Evolutionary conservation across 2,113 vertebrate genomes (phyloP), one percentile per base, ranked within the genome.

Genomic region (Podiceps cristatus): DNA sequence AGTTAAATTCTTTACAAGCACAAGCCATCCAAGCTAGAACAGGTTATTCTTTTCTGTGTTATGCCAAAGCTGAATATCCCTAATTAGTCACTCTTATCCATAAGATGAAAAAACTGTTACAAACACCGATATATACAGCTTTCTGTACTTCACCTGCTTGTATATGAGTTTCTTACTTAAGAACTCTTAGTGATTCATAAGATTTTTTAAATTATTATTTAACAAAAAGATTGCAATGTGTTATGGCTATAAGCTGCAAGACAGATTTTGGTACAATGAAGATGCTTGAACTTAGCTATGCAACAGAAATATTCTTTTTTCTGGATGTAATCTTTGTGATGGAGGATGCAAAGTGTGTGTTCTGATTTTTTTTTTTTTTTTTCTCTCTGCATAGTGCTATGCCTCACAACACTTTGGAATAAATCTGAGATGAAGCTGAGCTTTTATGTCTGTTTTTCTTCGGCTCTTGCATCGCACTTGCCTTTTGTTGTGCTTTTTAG

Each of bases 401-500:
- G 68, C 35, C 56, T 88, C n/a, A 24, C 7, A 86, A 47, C 29
- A 83, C 15, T 74, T 73, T 55, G 74, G 59, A 83, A 85, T 77
- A 93, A 90, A 93, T 74, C 63, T 59, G 56, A 86, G 50, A 33
- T 88, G 37, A 80, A 93, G 63, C 27, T 0, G 1, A 35, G 42
- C 40, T 93, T 90, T 88, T 71, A 62, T 91, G 68, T 85, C 84
- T 69, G 35, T 87, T 86, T 93, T 44, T 53, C 33, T 95, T 88
- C 77, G 58, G 24, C 63, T 92, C 55, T 96, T 92, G 79, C 67
- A 88, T 92, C 59, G 80, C n/a, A 20, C 88, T 59, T 95, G 68
- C 63, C 59, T 96, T 88, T 95, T 90, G 91, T 93, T 93, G 88
- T 88, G 59, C 88, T 47, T 94, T 96, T 95, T 86, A 92, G 63